These are phyloP conservation scores for Alcedo quadribrachys DNA, from an alignment of 2,797 vertebrate species.

Conservation along the genomic window DNA sequence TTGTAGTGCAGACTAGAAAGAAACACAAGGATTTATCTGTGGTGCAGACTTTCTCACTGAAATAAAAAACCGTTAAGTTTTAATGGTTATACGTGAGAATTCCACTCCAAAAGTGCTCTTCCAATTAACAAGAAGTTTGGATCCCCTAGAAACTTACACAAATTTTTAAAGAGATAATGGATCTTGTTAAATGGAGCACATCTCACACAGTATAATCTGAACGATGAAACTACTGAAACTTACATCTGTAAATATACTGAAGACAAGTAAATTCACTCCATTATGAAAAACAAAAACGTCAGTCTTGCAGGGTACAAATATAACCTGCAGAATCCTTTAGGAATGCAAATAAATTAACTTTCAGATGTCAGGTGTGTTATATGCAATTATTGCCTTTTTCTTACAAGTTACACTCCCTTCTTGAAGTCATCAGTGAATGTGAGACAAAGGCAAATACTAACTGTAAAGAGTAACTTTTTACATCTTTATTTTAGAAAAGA, in stretches of 20 bases:
- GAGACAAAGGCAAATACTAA: background rate
- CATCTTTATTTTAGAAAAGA: background rate
- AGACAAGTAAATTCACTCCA: background rate
- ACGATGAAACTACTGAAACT: background rate
- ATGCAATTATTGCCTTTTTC: background rate
- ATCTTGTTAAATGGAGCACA: background rate
- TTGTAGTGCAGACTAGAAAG: background rate
- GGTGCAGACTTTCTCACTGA: background rate
- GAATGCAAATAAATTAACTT: background rate
- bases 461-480: background rate
- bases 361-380: background rate
- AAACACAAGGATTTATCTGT: background rate
- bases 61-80: background rate
- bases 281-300: background rate
- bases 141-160: background rate
- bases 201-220: background rate
- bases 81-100: background rate
- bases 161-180: background rate
- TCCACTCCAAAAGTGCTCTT: background rate
- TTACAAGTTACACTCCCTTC: background rate
- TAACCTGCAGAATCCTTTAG: background rate
- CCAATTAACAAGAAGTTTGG: background rate
- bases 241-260: background rate
- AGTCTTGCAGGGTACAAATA: conserved; percentile 7
- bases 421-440: background rate